A percentile compares a stretch with the other conserved stretches of the same genome.
These are phyloP conservation scores for Hycleus phaleratus DNA, from an alignment of 1,140 invertebrate species.

Conservation along the genomic window DNA sequence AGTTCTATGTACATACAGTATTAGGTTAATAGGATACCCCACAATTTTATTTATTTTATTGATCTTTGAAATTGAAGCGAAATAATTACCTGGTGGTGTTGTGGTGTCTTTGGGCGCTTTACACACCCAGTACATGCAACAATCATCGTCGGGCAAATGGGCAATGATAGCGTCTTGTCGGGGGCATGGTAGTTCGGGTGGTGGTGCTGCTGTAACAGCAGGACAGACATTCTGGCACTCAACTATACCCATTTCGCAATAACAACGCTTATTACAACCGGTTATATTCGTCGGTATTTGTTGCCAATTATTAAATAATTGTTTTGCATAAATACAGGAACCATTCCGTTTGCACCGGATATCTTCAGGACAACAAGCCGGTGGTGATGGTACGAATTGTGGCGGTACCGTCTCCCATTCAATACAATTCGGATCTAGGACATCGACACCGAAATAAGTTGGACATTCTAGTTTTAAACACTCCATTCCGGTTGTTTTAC, in stretches of 20 bases:
- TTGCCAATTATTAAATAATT: conserved; percentile 51
- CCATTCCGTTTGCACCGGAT: conserved; percentile 70
- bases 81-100: conserved; percentile 14
- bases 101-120: conserved; percentile 6
- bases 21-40: conserved; percentile 2
- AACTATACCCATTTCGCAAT: conserved; percentile 77
- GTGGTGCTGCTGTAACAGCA: conserved; percentile 63
- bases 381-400: conserved; percentile 60
- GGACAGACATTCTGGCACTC: conserved; percentile 74
- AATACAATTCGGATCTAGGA: conserved; percentile 73
- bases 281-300: conserved; percentile 51
- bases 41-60: neutral
- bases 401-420: conserved; percentile 74
- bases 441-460: conserved; percentile 70
- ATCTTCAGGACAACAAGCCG: conserved; percentile 74
- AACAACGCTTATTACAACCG: conserved; percentile 78
- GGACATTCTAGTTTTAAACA: conserved; percentile 77
- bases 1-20: conserved; percentile 1
- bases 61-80: neutral
- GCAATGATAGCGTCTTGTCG: conserved; percentile 54
- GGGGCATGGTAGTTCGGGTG: conserved; percentile 62
- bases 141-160: conserved; percentile 69
- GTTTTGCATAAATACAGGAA: conserved; percentile 62
- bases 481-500: conserved; percentile 55
- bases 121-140: conserved; percentile 69